phyloP scores from a whole-genome alignment of 2,888 invertebrate species.

The Machimus rusticus region DNA sequence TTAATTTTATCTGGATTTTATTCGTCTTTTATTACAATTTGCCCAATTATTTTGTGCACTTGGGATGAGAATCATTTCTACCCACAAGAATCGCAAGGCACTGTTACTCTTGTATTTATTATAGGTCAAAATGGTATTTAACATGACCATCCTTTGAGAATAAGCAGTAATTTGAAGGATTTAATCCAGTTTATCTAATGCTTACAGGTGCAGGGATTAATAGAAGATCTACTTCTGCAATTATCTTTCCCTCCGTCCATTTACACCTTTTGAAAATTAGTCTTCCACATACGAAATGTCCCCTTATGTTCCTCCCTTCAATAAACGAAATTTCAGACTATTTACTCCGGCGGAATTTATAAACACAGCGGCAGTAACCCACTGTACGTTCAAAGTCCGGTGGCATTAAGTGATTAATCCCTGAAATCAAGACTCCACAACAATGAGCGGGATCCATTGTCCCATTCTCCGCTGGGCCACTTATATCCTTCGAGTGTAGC shows the following conservation, averaged over 20 bases:
- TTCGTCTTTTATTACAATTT: too few relatives aligned
- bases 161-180: background rate
- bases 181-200: background rate
- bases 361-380: background rate
- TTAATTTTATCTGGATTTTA: too few relatives aligned
- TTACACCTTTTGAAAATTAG: background rate
- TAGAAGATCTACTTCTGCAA: background rate
- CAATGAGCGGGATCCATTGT: conserved; percentile 26
- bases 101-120: background rate
- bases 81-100: background rate
- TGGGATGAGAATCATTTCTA: too few relatives aligned
- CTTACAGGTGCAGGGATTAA: background rate
- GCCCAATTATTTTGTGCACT: too few relatives aligned
- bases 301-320: background rate
- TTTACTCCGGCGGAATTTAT: background rate
- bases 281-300: background rate
- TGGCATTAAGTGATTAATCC: conserved; percentile 34
- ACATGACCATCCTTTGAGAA: background rate
- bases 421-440: conserved; percentile 19
- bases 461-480: background rate
- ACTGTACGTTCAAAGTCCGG: background rate
- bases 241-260: background rate
- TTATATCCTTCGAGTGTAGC: conserved; percentile 29
- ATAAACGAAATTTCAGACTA: conserved; percentile 7
- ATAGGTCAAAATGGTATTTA: background rate